Evolutionary conservation across 2,797 vertebrate genomes (phyloP).

Genomic region (Gastrophryne carolinensis): DNA sequence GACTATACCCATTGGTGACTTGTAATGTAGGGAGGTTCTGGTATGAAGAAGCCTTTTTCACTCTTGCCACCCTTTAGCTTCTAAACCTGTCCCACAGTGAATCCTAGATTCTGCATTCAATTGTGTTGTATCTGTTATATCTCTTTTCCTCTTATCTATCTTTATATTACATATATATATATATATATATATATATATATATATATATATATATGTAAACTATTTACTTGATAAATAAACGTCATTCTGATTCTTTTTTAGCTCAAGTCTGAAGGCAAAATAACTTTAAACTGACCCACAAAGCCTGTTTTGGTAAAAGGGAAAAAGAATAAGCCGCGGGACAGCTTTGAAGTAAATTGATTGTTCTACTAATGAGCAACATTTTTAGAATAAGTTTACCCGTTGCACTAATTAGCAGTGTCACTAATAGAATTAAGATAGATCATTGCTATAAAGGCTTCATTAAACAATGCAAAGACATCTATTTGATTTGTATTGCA

Average conservation of each 20-base stretch:
- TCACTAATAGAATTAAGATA: slow-evolving; percentile 48
- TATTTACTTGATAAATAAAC: background rate
- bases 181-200: too few species aligned
- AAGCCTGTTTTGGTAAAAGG: background rate
- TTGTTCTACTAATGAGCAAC: slow-evolving; percentile 40
- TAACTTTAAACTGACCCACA: slow-evolving; percentile 13
- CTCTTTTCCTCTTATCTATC: too few species aligned
- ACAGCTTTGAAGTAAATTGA: slow-evolving; percentile 27
- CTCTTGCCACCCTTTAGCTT: too few species aligned
- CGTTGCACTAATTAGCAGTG: slow-evolving; percentile 41
- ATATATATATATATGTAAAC: background rate
- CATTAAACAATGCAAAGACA: slow-evolving; percentile 45
- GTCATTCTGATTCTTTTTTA: background rate
- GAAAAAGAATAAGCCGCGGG: background rate
- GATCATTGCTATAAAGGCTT: slow-evolving; percentile 49
- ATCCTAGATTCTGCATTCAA: too few species aligned
- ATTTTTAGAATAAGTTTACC: slow-evolving; percentile 45
- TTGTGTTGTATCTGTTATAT: too few species aligned
- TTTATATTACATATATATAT: too few species aligned
- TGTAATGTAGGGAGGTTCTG: too few species aligned
- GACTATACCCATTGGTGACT: too few species aligned
- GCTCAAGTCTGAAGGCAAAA: background rate
- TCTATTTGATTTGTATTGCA: slow-evolving; percentile 38
- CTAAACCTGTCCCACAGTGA: too few species aligned
- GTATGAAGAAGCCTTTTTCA: too few species aligned